These are phyloP conservation scores for Isaurus tuberculatus DNA, from an alignment of 92 coral and sea anemone genomes.

Conservation along the genomic window DNA sequence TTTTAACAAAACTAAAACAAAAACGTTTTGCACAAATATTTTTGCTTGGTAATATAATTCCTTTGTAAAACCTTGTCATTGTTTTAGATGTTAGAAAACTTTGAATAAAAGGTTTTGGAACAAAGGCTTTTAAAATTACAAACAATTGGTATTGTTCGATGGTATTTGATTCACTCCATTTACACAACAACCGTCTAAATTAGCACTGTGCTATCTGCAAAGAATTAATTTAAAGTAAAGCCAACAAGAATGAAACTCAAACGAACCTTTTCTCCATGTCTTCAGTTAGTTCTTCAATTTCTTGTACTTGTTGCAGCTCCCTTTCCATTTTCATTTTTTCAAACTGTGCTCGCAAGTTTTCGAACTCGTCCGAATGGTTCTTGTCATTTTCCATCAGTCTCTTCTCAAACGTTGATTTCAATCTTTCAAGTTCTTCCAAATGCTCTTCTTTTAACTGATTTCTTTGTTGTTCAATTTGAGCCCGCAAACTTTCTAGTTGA, in stretches of 20 bases:
- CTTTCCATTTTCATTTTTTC: conserved; percentile 89
- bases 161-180: neutral
- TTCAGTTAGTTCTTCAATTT: conserved; percentile 79
- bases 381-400: conserved; percentile 72
- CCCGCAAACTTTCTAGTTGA: conserved; percentile 80
- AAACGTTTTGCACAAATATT: neutral
- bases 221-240: neutral
- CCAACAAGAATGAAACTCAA: neutral
- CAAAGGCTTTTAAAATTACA: neutral
- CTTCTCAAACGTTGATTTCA: conserved; percentile 74
- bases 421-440: conserved; percentile 70
- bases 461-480: conserved; percentile 83
- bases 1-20: no score
- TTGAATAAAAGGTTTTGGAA: neutral
- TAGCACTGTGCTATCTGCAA: neutral
- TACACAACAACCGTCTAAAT: neutral
- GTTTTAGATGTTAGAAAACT: neutral
- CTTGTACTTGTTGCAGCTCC: conserved; percentile 87
- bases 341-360: conserved; percentile 70
- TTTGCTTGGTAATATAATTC: neutral
- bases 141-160: neutral
- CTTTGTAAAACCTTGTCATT: neutral
- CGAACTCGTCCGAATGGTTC: conserved; percentile 70
- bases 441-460: conserved; percentile 75
- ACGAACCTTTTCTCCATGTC: conserved; percentile 90